Evolutionary conservation across 2,797 vertebrate species (phyloP).

Genomic region (Catostomus latipinnis): DNA sequence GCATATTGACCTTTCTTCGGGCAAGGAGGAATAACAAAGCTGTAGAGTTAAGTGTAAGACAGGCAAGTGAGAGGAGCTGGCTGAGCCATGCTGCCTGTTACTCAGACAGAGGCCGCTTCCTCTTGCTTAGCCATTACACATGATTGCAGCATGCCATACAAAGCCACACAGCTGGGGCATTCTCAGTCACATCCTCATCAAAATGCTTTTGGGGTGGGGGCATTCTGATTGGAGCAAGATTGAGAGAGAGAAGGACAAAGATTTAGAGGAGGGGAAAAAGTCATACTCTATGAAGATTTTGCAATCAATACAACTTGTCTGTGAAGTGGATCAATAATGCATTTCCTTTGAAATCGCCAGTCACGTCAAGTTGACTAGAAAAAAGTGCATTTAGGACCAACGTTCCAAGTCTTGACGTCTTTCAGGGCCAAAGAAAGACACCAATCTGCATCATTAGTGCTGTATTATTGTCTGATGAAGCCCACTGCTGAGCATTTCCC

Average conservation of each 20-base stretch:
- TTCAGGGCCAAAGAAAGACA: conserved; percentile 81
- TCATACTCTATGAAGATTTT: conserved; percentile 78
- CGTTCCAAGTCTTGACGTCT: conserved; percentile 81
- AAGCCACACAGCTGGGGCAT: conserved; percentile 76
- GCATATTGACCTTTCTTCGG: conserved; percentile 67
- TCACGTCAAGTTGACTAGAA: conserved; percentile 81
- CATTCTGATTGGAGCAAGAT: conserved; percentile 69
- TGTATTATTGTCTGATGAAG: conserved; percentile 83
- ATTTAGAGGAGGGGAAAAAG: too few relatives aligned
- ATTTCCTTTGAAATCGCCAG: conserved; percentile 83
- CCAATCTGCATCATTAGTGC: conserved; percentile 85
- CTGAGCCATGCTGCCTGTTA: conserved; percentile 42
- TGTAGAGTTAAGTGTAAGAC: conserved; percentile 68
- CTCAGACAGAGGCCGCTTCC: conserved; percentile 56
- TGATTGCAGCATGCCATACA: conserved; percentile 76
- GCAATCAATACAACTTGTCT: conserved; percentile 87
- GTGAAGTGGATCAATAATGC: conserved; percentile 84
- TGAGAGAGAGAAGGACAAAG: conserved; percentile 39
- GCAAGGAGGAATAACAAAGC: conserved; percentile 74
- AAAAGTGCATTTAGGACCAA: conserved; percentile 82
- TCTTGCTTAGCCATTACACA: conserved; percentile 74
- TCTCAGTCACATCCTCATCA: conserved; percentile 71
- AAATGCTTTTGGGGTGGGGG: conserved; percentile 58
- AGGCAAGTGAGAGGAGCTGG: conserved; percentile 56
- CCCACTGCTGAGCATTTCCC: conserved; percentile 76